Evolutionary conservation across 2,797 vertebrate species (phyloP).

Genomic region (Semotilus atromaculatus): DNA sequence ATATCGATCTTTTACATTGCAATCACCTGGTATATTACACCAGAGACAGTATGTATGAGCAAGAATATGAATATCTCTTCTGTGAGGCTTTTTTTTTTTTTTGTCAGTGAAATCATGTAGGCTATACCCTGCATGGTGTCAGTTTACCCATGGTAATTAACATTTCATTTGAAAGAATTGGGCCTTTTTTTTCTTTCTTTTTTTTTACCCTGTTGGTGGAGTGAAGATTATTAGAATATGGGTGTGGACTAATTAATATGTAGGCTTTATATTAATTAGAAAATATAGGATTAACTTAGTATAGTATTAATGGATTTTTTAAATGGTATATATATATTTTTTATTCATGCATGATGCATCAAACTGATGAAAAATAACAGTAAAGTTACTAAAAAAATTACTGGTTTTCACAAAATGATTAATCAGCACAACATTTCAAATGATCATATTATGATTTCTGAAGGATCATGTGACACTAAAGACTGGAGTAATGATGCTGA

Average conservation of each 20-base stretch:
- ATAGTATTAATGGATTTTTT: no score
- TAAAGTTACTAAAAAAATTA: background rate
- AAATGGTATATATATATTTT: no score
- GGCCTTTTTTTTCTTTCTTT: background rate
- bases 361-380: background rate
- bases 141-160: background rate
- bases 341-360: background rate
- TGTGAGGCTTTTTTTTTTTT: background rate
- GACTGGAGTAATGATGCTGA: background rate
- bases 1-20: constrained; percentile 73
- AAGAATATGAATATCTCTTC: constrained; percentile 16
- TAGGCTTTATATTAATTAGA: background rate
- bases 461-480: background rate
- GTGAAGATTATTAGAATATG: background rate
- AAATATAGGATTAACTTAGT: background rate
- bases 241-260: background rate
- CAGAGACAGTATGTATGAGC: constrained; percentile 28
- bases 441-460: background rate
- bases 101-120: background rate
- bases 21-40: constrained; percentile 55
- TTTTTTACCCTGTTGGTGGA: background rate
- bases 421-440: background rate
- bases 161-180: background rate
- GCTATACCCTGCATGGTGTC: background rate
- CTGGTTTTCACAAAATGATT: background rate